A percentile compares a stretch with the other conserved stretches of the same genome.
Conservation (phyloP, 2,113 vertebrate genomes). For the Muscicapa adusta region DNA sequence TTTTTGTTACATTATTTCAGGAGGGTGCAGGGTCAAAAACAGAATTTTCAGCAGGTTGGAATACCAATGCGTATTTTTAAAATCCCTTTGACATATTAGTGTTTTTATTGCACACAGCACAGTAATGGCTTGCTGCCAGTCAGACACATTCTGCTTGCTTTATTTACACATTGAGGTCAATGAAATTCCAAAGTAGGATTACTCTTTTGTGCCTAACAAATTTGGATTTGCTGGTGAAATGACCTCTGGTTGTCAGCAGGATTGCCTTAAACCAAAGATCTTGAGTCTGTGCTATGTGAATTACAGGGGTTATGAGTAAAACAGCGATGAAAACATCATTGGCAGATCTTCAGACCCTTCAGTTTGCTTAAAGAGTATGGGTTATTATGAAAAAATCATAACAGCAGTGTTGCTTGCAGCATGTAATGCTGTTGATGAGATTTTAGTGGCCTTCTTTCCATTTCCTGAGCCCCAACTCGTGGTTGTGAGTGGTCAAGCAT, state of each 20-base stretch:
- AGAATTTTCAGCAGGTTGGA: not conserved
- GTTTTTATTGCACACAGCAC: not conserved
- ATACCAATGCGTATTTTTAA: not conserved
- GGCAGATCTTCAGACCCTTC: not conserved
- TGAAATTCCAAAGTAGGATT: conserved; percentile 20
- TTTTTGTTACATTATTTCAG: not conserved
- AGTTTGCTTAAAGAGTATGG: not conserved
- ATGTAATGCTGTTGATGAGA: not conserved
- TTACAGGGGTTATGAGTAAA: not conserved
- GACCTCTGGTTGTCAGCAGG: not conserved
- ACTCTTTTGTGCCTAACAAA: conserved; percentile 28
- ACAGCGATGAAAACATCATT: not conserved
- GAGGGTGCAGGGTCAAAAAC: not conserved
- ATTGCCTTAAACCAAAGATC: not conserved
- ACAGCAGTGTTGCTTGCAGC: not conserved
- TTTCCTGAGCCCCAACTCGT: not conserved
- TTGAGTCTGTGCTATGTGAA: fast-evolving
- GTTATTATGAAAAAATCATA: not conserved
- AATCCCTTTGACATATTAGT: conserved; percentile 2
- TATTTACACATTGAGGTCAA: conserved; percentile 50
- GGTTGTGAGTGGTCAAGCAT: not conserved
- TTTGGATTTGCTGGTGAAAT: not conserved
- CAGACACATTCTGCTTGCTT: conserved; percentile 14
- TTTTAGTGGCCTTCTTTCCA: not conserved
- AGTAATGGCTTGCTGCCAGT: conserved; percentile 15